phyloP scores from a whole-genome alignment of 1,140 invertebrate species.

The Sycophaga agraensis region DNA sequence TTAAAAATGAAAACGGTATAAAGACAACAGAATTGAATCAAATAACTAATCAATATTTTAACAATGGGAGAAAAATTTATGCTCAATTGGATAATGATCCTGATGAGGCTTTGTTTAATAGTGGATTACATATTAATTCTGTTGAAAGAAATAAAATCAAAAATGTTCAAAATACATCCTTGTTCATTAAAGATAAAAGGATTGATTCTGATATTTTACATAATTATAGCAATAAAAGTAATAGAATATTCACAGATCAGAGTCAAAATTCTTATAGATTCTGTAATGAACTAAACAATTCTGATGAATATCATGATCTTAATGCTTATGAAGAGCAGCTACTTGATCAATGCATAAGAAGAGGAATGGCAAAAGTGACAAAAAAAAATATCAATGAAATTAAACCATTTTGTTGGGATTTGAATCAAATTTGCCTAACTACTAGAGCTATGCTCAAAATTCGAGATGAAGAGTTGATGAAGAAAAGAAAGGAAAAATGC shows the following conservation, averaged over 20 bases:
- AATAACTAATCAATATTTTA: background rate
- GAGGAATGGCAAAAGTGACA: constrained; percentile 27
- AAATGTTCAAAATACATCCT: background rate
- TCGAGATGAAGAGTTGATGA: constrained; percentile 4
- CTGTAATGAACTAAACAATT: background rate
- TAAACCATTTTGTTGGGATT: constrained; percentile 27
- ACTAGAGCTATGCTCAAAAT: constrained; percentile 16
- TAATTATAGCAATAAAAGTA: background rate
- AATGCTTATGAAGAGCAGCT: constrained; percentile 23
- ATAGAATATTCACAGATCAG: background rate
- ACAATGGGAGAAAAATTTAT: background rate
- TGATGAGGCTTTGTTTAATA: background rate
- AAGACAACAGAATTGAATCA: no score
- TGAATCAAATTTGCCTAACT: constrained; percentile 20
- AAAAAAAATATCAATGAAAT: constrained; percentile 17
- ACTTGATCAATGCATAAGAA: constrained; percentile 28
- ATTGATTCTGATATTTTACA: background rate
- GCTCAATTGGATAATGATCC: background rate
- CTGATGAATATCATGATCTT: background rate
- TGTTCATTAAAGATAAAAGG: background rate
- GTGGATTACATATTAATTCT: background rate
- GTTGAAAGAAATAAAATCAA: background rate
- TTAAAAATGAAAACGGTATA: background rate
- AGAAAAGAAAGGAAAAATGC: background rate
- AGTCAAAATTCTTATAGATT: background rate